phyloP scores from a whole-genome alignment of 2,888 invertebrate species.

The Rugalucina vietnamica region DNA sequence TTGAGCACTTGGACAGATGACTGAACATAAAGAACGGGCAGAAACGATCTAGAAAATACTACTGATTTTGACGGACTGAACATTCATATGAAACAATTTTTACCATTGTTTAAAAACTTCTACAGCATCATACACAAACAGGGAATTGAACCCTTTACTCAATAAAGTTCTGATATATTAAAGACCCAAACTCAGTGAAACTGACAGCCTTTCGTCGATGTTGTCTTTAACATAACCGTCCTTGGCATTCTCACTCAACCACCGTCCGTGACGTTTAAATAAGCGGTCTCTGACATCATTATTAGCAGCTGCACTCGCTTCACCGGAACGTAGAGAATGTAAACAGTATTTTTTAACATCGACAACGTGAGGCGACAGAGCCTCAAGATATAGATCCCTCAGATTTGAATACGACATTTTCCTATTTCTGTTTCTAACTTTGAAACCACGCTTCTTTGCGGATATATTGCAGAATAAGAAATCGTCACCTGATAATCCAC shows the following conservation, averaged over 20 bases:
- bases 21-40: too few relatives aligned
- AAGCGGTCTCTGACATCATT: slow-evolving; percentile 38
- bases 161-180: too few relatives aligned
- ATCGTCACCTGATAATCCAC: slow-evolving; percentile 13
- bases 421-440: slow-evolving; percentile 8
- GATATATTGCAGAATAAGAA: slow-evolving; percentile 36
- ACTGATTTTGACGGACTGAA: too few relatives aligned
- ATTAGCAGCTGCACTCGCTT: slow-evolving; percentile 47
- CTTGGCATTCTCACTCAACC: slow-evolving; percentile 43
- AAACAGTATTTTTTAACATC: slow-evolving; percentile 28
- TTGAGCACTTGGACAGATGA: too few relatives aligned
- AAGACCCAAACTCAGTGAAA: neutral
- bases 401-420: slow-evolving; percentile 33
- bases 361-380: slow-evolving; percentile 16
- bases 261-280: slow-evolving; percentile 44
- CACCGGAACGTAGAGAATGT: slow-evolving; percentile 34
- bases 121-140: too few relatives aligned
- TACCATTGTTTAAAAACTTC: too few relatives aligned
- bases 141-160: too few relatives aligned
- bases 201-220: slow-evolving; percentile 5
- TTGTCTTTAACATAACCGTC: slow-evolving; percentile 45
- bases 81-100: too few relatives aligned
- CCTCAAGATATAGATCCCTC: slow-evolving; percentile 25
- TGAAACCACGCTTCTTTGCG: slow-evolving; percentile 10
- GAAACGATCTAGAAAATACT: too few relatives aligned